Base-by-base conservation (phyloP, 2,113 vertebrate species). In the Pogona vitticeps region DNA sequence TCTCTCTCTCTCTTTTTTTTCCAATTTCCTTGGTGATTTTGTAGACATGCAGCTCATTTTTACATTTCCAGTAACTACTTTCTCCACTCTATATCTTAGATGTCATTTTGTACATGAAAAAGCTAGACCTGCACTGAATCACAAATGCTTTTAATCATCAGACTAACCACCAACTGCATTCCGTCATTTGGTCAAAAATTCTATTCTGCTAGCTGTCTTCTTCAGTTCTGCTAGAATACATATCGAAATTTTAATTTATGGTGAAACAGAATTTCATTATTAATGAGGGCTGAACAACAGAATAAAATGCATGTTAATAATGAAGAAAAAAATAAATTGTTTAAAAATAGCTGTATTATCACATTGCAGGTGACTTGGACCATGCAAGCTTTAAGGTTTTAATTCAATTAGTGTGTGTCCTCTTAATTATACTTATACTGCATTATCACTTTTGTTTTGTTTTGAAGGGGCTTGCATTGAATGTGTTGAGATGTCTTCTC, bases 161-260 rank as follows among this genome's bases (percentile, higher is more conserved):
- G 82, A 88, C 81, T 92, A 88, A 92, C 89, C 65, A 93, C 86
- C 91, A 93, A 89, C 87, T 92, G 84, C 88, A 91, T 91, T 83
- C 82, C 76, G 90, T 93, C 83, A 89, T 83, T 93, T 87, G 87
- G 93, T 92, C 92, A 89, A 92, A 91, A 91, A 83, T 87, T n/a
- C 82, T 89, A 83, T 82, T 86, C 82, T 82, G 78, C 88, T 92
- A 95, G 92, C 94, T 95, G 93, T 86, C 85, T 38, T 31, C 18
- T 63, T 1, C 8, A n/a, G 28, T 68, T 82, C 73, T 88, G 46
- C 42, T 78, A 84, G 89, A 91, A 93, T 67, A 86, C 80, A 88
- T 88, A 84, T 79, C 76, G 83, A 91, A 91, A 92, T 89, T 6
- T 31, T 40, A 56, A 91, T 33, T 65, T 86, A 85, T 28, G 68